Percentiles rank a stretch among this genome's conserved stretches.
Evolutionary conservation across 2,113 vertebrate genomes (phyloP).

Genomic region (Pteronura brasiliensis): DNA sequence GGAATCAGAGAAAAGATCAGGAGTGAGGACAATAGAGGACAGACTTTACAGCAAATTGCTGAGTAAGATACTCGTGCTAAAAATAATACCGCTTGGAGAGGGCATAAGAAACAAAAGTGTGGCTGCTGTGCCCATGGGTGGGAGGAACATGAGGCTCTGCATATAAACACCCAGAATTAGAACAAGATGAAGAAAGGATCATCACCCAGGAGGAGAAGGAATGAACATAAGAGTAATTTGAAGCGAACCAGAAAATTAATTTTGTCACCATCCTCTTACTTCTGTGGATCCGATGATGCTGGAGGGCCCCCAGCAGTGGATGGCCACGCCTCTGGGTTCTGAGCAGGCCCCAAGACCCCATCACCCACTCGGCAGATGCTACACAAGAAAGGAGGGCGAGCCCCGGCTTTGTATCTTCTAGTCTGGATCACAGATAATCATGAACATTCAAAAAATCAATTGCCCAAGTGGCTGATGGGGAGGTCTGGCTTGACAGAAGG

Average conservation of each 20-base stretch:
- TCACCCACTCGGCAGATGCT: neutral
- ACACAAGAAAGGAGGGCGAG: slow-evolving; percentile 1
- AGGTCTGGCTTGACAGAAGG: slow-evolving; percentile 49
- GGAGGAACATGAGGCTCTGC: neutral
- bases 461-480: slow-evolving; percentile 14
- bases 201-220: neutral
- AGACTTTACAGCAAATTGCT: slow-evolving; percentile 6
- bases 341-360: neutral
- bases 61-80: slow-evolving; percentile 45
- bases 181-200: neutral
- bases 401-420: neutral
- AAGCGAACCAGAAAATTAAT: neutral
- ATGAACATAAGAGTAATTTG: neutral
- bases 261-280: neutral
- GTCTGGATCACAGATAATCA: slow-evolving; percentile 47
- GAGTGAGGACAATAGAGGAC: neutral
- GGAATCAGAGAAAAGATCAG: neutral
- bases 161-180: slow-evolving; percentile 2
- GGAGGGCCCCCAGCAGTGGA: neutral
- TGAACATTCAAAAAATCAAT: slow-evolving; percentile 43
- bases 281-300: neutral
- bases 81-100: slow-evolving; percentile 48
- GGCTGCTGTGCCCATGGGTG: neutral
- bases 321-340: neutral
- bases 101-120: slow-evolving; percentile 21